These are phyloP conservation scores for Tapirus indicus DNA, from an alignment of 2,797 vertebrate species.

Conservation along the genomic window DNA sequence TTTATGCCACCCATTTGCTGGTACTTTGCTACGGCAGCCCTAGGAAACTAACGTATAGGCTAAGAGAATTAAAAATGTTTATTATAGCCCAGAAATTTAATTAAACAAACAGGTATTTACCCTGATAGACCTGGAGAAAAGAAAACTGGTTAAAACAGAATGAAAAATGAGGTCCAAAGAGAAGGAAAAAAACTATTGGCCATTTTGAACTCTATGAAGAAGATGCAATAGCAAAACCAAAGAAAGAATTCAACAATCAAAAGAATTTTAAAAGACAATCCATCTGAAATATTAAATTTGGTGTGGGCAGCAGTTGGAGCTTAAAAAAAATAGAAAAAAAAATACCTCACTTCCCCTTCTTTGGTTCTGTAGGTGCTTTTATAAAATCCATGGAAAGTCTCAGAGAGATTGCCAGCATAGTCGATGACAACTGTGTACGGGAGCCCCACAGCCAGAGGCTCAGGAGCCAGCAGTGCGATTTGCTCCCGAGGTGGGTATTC, in stretches of 20 bases:
- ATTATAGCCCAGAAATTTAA: not conserved
- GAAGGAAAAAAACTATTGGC: not conserved
- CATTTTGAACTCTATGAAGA: constrained; percentile 43
- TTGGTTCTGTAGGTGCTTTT: constrained; percentile 94
- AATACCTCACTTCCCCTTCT: constrained; percentile 92
- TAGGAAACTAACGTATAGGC: not conserved
- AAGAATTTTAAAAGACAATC: not conserved
- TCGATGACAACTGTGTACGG: constrained; percentile 90
- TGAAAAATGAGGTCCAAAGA: not conserved
- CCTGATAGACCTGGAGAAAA: not conserved
- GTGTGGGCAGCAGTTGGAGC: not conserved
- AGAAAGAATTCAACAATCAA: not conserved
- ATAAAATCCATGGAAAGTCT: constrained; percentile 94
- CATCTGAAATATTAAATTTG: constrained; percentile 17
- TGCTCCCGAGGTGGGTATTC: constrained; percentile 91
- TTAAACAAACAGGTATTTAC: not conserved
- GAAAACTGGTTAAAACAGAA: constrained; percentile 25
- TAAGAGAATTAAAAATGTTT: not conserved
- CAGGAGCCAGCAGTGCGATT: constrained; percentile 89
- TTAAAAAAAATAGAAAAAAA: not conserved
- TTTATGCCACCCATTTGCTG: not conserved
- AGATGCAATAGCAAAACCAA: constrained; percentile 29
- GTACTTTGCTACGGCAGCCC: not conserved
- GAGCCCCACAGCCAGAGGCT: constrained; percentile 86
- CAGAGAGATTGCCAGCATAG: constrained; percentile 92